A percentile compares a stretch with the other conserved stretches of the same genome.
Conservation (phyloP, 2,888 invertebrate species). For the Bruchidius siliquastri region DNA sequence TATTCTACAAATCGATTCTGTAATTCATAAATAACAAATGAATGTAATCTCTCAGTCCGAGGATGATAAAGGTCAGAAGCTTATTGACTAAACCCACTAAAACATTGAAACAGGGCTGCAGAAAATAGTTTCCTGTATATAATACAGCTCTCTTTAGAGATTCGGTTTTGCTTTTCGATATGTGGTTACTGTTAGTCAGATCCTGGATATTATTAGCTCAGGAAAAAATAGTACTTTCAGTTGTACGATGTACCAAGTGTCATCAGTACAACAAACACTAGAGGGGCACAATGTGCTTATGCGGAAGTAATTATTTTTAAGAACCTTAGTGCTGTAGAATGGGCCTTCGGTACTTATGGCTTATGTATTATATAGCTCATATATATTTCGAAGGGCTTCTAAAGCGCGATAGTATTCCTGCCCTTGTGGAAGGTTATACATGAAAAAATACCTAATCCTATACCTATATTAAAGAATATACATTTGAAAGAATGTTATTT, state of each 20-base stretch:
- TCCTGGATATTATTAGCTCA: not conserved
- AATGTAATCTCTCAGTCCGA: not conserved
- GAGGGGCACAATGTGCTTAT: too few relatives aligned
- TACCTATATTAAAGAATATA: too few relatives aligned
- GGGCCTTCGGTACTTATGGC: too few relatives aligned
- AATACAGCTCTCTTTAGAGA: not conserved
- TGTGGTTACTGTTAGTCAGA: not conserved
- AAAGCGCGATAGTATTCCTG: too few relatives aligned
- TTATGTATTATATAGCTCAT: too few relatives aligned
- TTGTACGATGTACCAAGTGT: too few relatives aligned
- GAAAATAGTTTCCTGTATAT: not conserved
- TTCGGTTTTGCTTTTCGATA: not conserved
- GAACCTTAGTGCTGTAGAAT: too few relatives aligned
- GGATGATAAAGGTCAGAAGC: not conserved
- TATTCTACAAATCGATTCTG: not conserved
- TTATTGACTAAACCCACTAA: not conserved
- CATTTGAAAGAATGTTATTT: not conserved
- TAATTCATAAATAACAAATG: not conserved
- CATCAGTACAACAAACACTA: too few relatives aligned
- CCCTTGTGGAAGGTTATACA: too few relatives aligned
- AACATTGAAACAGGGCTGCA: not conserved
- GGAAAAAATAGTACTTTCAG: not conserved
- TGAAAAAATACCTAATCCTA: too few relatives aligned
- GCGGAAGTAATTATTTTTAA: too few relatives aligned
- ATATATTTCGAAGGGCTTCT: too few relatives aligned